A percentile compares a stretch with the other conserved stretches of the same genome.
Evolutionary conservation across 2,113 vertebrate genomes (phyloP).

Genomic region (Amphiprion ocellaris): DNA sequence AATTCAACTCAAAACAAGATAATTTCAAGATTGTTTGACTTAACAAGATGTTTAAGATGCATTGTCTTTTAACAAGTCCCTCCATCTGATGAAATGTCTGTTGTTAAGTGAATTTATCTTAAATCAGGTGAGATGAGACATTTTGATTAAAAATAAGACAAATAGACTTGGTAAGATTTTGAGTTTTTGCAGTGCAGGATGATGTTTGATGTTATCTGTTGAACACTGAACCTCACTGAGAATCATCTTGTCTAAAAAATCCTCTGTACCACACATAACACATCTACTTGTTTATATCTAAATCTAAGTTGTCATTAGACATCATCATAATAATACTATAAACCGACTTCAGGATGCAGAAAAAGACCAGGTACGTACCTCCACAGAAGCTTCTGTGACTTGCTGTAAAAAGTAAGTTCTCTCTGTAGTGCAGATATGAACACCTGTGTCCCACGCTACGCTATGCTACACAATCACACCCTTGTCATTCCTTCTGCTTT

Average conservation of each 20-base stretch:
- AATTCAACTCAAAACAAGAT: no score
- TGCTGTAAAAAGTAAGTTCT: not conserved
- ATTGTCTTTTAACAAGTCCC: no score
- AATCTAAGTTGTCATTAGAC: not conserved
- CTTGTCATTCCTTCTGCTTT: conserved; percentile 61
- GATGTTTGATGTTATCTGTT: not conserved
- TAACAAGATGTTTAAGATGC: no score
- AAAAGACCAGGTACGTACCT: conserved; percentile 62
- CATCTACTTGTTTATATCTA: not conserved
- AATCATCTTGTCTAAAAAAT: not conserved
- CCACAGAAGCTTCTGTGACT: conserved; percentile 18
- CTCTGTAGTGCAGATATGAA: conserved; percentile 2
- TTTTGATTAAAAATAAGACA: no score
- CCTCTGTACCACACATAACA: not conserved
- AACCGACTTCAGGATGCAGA: not conserved
- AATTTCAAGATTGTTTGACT: no score
- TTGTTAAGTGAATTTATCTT: no score
- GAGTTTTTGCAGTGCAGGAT: no score
- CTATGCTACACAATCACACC: conserved; percentile 46
- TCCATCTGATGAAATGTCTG: no score
- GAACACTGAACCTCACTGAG: not conserved
- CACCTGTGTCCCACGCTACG: conserved; percentile 39
- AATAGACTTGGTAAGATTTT: no score
- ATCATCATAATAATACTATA: not conserved
- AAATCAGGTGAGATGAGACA: no score